Base-by-base conservation (phyloP, 92 coral and sea anemone species). In the Montipora capitata region DNA sequence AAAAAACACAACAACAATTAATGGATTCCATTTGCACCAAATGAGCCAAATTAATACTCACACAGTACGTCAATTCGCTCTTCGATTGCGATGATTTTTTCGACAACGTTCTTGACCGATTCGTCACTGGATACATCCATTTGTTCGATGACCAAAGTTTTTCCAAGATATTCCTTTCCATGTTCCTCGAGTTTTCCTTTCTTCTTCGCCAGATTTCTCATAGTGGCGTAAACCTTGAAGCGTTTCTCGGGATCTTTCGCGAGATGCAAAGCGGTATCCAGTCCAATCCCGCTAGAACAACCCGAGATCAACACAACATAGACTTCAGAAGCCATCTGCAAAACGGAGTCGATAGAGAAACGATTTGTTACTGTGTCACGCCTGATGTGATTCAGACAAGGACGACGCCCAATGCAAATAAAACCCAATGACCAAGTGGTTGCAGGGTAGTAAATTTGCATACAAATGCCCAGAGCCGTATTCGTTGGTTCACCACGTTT, bases 271-370 rank as follows among this genome's bases (percentile, higher is more conserved):
- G 99, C 98, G 6, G 97, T 91, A 76, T 95, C 82, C 43, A 95
- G 87, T 40, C 99, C 99, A 5, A 97, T 94, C 39, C 99, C 99
- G 86, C 93, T 91, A 6, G 99, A 97, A 91, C 99, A 92, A 49
- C 98, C 99, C 5, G 99, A 95, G 40, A 97, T 92, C 3, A 97
- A 77, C 41, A 97, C 99, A 7, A 81, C 56, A 10, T 48, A 5
- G 3, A 10, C 7, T 48, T 48, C 52, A 10, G 52, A 48, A 12
- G 18, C 35, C 35, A 72, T 9, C 52, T 48, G 10, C 52, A 48
- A 48, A 48, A 48, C 52, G 1, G 52, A 10, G 35, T 27, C 35
- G 35, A 27, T 27, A 27, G 35, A 27, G 35, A 27, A 27, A 27
- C 35, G 35, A 27, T 27, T 27, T 2, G 35, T 27, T 27, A 27